phyloP scores from a whole-genome alignment of 2,888 invertebrate species.

The Lycocerus yunnanus region DNA sequence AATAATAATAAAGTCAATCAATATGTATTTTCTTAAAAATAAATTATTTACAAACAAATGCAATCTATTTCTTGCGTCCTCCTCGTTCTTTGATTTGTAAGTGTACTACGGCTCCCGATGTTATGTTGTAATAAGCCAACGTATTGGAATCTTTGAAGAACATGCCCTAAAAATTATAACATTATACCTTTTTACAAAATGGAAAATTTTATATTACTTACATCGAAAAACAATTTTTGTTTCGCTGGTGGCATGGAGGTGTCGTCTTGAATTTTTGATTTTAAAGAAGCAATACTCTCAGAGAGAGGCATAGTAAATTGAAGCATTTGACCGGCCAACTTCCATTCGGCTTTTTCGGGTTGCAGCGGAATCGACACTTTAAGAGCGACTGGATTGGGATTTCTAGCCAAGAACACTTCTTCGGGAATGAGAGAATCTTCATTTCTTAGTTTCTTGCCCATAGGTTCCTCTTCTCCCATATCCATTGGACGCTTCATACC shows the following conservation, averaged over 20 bases:
- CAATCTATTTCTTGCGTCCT: slow-evolving; percentile 88
- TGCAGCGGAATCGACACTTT: slow-evolving; percentile 82
- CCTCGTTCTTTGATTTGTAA: slow-evolving; percentile 96
- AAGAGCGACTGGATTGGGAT: slow-evolving; percentile 77
- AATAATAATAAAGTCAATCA: neutral
- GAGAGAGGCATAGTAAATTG: slow-evolving; percentile 76
- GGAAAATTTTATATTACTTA: slow-evolving; percentile 48
- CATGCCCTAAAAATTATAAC: slow-evolving; percentile 73
- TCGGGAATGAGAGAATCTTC: slow-evolving; percentile 95
- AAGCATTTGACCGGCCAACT: slow-evolving; percentile 87
- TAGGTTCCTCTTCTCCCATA: slow-evolving; percentile 78
- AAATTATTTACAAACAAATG: neutral
- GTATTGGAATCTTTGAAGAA: slow-evolving; percentile 97
- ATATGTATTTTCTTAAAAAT: neutral
- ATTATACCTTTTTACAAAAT: neutral
- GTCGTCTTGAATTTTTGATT: slow-evolving; percentile 81
- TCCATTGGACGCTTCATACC: slow-evolving; percentile 59
- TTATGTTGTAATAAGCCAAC: slow-evolving; percentile 94
- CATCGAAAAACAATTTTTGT: slow-evolving; percentile 95
- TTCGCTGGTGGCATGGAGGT: slow-evolving; percentile 96
- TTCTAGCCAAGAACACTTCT: slow-evolving; percentile 73
- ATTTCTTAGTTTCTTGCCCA: slow-evolving; percentile 84
- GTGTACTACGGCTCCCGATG: slow-evolving; percentile 80
- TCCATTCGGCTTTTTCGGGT: slow-evolving; percentile 94
- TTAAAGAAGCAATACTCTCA: slow-evolving; percentile 83